Evolutionary conservation across 1,140 invertebrate genomes (phyloP).

Genomic region (Thaumatotibia leucotreta): DNA sequence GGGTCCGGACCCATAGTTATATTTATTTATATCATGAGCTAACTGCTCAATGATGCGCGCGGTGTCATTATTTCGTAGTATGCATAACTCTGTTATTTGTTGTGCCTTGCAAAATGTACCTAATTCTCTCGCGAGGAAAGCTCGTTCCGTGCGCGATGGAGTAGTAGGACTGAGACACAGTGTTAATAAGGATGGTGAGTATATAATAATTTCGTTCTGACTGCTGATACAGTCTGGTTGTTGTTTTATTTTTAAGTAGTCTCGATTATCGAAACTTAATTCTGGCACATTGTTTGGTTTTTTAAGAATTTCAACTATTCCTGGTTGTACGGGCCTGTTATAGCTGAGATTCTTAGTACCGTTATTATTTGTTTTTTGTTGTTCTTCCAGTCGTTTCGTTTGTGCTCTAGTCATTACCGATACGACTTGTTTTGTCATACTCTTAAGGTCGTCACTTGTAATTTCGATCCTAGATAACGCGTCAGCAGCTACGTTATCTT

Average conservation of each 20-base stretch:
- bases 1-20: not conserved
- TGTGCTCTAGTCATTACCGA: not conserved
- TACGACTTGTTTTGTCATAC: conserved; percentile 15
- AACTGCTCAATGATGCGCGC: not conserved
- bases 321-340: not conserved
- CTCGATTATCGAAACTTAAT: not conserved
- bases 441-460: conserved; percentile 20
- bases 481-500: conserved; percentile 24
- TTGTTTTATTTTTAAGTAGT: not conserved
- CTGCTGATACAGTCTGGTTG: not conserved
- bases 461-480: conserved; percentile 10
- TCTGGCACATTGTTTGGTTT: not conserved
- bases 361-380: not conserved
- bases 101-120: not conserved
- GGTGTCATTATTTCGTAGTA: not conserved
- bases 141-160: not conserved
- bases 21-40: not conserved
- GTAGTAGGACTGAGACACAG: no score
- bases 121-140: not conserved
- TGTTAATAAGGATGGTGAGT: not conserved
- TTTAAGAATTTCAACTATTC: not conserved
- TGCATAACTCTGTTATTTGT: not conserved
- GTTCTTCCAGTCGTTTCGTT: not conserved
- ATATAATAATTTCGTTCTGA: not conserved
- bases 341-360: not conserved